Evolutionary conservation across 2,888 invertebrate species (phyloP).

Genomic region (Temnothorax unifasciatus): DNA sequence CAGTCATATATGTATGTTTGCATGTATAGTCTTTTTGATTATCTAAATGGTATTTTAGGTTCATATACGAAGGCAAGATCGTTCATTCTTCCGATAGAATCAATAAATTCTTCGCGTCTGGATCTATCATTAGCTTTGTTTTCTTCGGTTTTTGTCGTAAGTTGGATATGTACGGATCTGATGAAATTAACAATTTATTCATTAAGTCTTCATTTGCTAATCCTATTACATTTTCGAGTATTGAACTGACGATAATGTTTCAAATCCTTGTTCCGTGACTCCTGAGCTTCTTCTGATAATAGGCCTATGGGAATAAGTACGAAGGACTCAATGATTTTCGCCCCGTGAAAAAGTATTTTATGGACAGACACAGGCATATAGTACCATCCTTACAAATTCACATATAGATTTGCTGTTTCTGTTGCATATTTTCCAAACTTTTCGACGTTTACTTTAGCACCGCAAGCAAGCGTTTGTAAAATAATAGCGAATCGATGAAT

Average conservation of each 20-base stretch:
- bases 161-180: background rate
- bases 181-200: background rate
- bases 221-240: background rate
- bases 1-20: too few relatives aligned
- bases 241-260: background rate
- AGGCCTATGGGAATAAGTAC: background rate
- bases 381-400: too few relatives aligned
- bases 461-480: background rate
- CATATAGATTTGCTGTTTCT: background rate
- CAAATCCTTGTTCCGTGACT: background rate
- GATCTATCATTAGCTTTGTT: too few relatives aligned
- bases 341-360: background rate
- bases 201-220: background rate
- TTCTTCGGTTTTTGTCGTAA: too few relatives aligned
- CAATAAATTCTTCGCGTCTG: too few relatives aligned
- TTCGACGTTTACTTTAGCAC: too few relatives aligned
- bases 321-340: background rate
- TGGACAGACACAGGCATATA: background rate
- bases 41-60: too few relatives aligned
- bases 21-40: too few relatives aligned
- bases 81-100: too few relatives aligned
- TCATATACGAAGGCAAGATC: too few relatives aligned
- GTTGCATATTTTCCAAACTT: too few relatives aligned
- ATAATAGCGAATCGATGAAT: background rate
- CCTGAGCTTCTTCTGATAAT: background rate